phyloP scores from a whole-genome alignment of 2,113 vertebrate species.

The Phasianus colchicus region DNA sequence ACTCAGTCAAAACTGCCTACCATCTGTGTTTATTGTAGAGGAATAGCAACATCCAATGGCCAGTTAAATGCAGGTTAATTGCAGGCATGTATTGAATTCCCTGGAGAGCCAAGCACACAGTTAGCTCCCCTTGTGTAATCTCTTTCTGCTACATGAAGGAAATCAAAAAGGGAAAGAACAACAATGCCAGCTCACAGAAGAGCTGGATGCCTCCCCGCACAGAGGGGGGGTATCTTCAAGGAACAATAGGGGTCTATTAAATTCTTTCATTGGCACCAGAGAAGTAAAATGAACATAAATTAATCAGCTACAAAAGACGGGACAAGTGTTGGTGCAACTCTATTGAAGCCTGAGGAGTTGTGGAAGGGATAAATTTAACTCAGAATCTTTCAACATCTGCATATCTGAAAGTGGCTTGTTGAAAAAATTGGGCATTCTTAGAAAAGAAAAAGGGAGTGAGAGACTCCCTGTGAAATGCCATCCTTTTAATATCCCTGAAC shows the following conservation, averaged over 20 bases:
- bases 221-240: not conserved
- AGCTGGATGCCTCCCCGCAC: conserved; percentile 37
- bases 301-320: conserved; percentile 51
- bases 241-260: conserved; percentile 63
- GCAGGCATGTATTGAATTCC: conserved; percentile 31
- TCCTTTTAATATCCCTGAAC: conserved; percentile 19
- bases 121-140: conserved; percentile 40
- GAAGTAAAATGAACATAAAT: conserved; percentile 60
- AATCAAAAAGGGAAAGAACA: conserved; percentile 63
- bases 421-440: conserved; percentile 8
- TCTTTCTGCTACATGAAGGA: conserved; percentile 65
- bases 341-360: not conserved
- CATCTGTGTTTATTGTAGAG: conserved; percentile 57
- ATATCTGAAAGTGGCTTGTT: conserved; percentile 32
- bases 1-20: conserved; percentile 58
- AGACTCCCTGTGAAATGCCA: conserved; percentile 46
- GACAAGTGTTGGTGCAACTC: conserved; percentile 32
- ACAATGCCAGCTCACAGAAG: conserved; percentile 54
- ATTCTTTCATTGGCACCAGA: conserved; percentile 10
- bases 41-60: conserved; percentile 41
- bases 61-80: conserved; percentile 69
- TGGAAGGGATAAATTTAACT: conserved; percentile 47
- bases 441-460: not conserved
- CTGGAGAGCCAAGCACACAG: conserved; percentile 19
- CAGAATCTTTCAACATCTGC: conserved; percentile 9